Evolutionary conservation across 1,140 invertebrate species (phyloP), one percentile per base, ranked within the genome.

Genomic region (Aplysia californica): DNA sequence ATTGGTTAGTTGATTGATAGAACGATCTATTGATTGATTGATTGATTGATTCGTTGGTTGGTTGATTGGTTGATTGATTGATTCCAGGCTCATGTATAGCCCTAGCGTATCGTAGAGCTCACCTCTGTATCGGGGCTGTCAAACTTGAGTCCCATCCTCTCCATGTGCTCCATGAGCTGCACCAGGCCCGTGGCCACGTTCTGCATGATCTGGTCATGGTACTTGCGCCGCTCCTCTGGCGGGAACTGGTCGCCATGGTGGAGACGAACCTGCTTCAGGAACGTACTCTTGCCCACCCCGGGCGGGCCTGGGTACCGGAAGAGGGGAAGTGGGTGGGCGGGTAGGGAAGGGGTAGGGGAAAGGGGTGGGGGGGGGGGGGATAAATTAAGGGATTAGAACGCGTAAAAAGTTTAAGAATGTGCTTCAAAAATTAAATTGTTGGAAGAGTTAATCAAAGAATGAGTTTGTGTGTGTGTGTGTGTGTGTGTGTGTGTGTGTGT

Each of bases 261-360:
- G 21, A 87, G 80, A n/a, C 85, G 79, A 15, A 87, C 65, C 65
- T 87, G 86, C 67, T 87, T 87, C 36, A 87, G 82, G 72, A 87
- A 87, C 1, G 86, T 87, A 69, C 85, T 87, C 67, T 87, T 87
- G 0, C 86, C 86, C 3, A 82, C 81, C 23, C 82, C 83, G 31
- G 84, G 81, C 4, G 81, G 80, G 55, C 86, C 86, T 87, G 55
- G 21, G n/a, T n/a, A n/a, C n/a, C n/a, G n/a, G n/a, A n/a, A 50
- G 44, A 50, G 44, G n/a, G 44, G 44, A 15, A n/a, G 44, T 50
- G 44, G n/a, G 44, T 15, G 44, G n/a, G 44, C 10, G 44, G 44
- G 44, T 50, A n/a, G n/a, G 44, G n/a, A 50, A 50, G 44, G n/a
- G 44, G n/a, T 15, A 50, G 44, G 44, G 44, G n/a, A n/a, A 50